Percentiles rank a stretch among this genome's conserved stretches.
These are phyloP conservation scores for Cynopterus brachyotis DNA, from an alignment of 2,113 vertebrate species.

Conservation along the genomic window DNA sequence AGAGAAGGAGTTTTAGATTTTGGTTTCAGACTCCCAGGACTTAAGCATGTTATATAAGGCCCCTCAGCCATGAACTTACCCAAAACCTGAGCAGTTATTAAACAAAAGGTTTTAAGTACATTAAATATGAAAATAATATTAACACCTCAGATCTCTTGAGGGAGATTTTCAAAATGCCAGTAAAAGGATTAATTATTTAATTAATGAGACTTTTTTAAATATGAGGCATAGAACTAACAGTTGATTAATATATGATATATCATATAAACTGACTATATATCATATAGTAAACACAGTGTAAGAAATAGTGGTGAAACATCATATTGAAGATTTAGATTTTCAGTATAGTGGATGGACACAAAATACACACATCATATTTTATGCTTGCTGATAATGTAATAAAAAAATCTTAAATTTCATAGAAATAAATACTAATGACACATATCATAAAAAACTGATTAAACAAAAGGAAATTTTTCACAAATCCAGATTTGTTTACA, in stretches of 20 bases:
- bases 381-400: background rate
- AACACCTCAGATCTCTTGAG: background rate
- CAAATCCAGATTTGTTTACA: constrained; percentile 27
- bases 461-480: constrained; percentile 1
- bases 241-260: background rate
- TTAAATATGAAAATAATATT: background rate
- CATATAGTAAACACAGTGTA: background rate
- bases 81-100: background rate
- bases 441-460: constrained; percentile 12
- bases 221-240: background rate
- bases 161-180: background rate
- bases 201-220: background rate
- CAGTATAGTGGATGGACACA: background rate
- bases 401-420: background rate
- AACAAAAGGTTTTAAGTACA: background rate
- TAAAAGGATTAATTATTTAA: background rate
- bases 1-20: background rate
- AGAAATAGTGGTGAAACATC: background rate
- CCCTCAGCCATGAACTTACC: background rate
- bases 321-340: background rate
- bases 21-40: background rate
- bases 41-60: background rate
- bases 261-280: background rate
- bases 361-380: background rate
- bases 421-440: constrained; percentile 21